Percentiles rank a stretch among this genome's conserved stretches.
These are phyloP conservation scores for Bombus balteatus DNA, from an alignment of 1,140 invertebrate genomes.

Conservation along the genomic window DNA sequence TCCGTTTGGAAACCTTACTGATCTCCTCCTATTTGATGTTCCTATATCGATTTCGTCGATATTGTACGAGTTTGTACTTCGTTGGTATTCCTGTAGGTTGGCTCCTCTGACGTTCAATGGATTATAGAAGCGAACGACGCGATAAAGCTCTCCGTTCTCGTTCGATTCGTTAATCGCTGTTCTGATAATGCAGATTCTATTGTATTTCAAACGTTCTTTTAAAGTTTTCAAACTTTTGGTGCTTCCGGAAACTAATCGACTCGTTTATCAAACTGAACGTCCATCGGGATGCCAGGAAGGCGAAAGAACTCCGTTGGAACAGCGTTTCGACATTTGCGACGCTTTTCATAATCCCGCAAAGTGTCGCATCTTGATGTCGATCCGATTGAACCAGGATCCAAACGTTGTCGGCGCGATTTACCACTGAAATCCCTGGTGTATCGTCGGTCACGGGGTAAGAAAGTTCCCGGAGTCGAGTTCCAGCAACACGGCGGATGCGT, in stretches of 20 bases:
- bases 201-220: not conserved
- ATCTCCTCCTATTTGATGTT: not conserved
- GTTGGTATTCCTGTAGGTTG: not conserved
- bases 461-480: conserved; percentile 1
- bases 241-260: not conserved
- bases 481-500: conserved; percentile 1
- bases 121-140: not conserved
- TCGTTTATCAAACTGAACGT: not conserved
- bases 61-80: not conserved
- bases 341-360: not conserved
- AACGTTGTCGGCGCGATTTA: not conserved
- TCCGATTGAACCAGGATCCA: conserved; percentile 9
- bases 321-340: not conserved
- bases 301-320: not conserved
- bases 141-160: not conserved
- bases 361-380: not conserved
- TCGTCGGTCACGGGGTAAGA: conserved; percentile 1
- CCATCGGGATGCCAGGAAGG: not conserved
- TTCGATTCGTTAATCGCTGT: not conserved
- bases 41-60: conserved; percentile 17
- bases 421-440: not conserved
- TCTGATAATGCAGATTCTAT: not conserved
- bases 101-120: not conserved
- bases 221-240: not conserved
- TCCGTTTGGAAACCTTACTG: not conserved